These are phyloP conservation scores for Calameuta idolon DNA, from an alignment of 2,888 invertebrate genomes.

Conservation along the genomic window DNA sequence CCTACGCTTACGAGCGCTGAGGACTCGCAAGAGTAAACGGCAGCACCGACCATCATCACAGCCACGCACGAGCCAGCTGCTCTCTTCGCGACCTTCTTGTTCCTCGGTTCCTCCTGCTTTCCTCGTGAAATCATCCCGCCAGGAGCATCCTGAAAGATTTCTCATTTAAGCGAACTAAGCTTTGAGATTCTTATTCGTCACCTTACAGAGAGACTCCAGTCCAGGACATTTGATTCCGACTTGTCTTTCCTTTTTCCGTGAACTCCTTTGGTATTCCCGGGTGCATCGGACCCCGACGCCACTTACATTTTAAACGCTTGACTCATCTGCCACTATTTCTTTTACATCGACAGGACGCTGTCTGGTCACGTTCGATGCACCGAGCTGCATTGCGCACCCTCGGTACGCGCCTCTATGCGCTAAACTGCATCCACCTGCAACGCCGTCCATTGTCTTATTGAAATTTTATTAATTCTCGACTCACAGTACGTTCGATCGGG, in stretches of 20 bases:
- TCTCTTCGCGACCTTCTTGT: background rate
- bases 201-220: no score
- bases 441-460: background rate
- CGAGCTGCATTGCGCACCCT: slow-evolving; percentile 54
- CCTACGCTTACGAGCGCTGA: slow-evolving; percentile 23
- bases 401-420: slow-evolving; percentile 50
- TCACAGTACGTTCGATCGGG: slow-evolving; percentile 27
- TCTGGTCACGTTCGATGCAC: slow-evolving; percentile 56
- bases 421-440: slow-evolving; percentile 40
- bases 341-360: slow-evolving; percentile 54
- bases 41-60: background rate
- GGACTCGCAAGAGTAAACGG: background rate
- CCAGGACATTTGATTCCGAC: background rate
- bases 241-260: slow-evolving; percentile 11
- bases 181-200: no score
- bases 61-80: background rate
- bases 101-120: background rate
- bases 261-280: slow-evolving; percentile 49
- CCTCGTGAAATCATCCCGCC: background rate
- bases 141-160: no score
- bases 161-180: no score
- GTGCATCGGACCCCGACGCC: slow-evolving; percentile 39
- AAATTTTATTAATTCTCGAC: slow-evolving; percentile 16
- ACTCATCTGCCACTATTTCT: slow-evolving; percentile 48
- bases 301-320: slow-evolving; percentile 53